Conservation (phyloP, 2,888 invertebrate species). For the Imbricaverruca yamaguchii region DNA sequence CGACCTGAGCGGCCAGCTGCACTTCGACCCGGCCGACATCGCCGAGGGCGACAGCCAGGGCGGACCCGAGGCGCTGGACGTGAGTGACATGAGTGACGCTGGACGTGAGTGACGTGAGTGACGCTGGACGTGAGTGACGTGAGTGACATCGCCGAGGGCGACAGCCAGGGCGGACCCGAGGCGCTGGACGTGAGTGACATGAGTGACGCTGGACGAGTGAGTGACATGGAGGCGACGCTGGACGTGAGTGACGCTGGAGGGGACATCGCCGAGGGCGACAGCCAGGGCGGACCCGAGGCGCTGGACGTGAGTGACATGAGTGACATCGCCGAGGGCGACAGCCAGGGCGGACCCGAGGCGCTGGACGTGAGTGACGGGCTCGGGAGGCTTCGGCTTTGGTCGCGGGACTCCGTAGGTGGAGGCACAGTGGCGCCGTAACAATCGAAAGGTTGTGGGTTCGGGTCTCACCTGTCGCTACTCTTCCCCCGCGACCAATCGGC, state of each 20-base stretch:
- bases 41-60: slow-evolving; percentile 77
- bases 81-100: slow-evolving; percentile 51
- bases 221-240: slow-evolving; percentile 41
- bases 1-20: slow-evolving; percentile 48
- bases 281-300: slow-evolving; percentile 66
- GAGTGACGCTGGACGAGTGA: slow-evolving; percentile 51
- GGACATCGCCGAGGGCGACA: slow-evolving; percentile 81
- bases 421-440: too few species aligned
- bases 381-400: too few species aligned
- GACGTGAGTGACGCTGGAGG: slow-evolving; percentile 61
- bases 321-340: slow-evolving; percentile 61
- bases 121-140: slow-evolving; percentile 52
- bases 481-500: too few species aligned
- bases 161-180: slow-evolving; percentile 69
- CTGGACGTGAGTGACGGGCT: slow-evolving; percentile 51
- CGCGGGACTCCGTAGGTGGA: too few species aligned
- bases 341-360: slow-evolving; percentile 45
- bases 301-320: slow-evolving; percentile 69
- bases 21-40: slow-evolving; percentile 87
- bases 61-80: slow-evolving; percentile 76
- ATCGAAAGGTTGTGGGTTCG: too few species aligned
- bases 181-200: slow-evolving; percentile 73
- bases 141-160: slow-evolving; percentile 79
- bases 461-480: too few species aligned
- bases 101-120: slow-evolving; percentile 56